Evolutionary conservation across 2,888 invertebrate genomes (phyloP).

Genomic region (Tinea trinotella): DNA sequence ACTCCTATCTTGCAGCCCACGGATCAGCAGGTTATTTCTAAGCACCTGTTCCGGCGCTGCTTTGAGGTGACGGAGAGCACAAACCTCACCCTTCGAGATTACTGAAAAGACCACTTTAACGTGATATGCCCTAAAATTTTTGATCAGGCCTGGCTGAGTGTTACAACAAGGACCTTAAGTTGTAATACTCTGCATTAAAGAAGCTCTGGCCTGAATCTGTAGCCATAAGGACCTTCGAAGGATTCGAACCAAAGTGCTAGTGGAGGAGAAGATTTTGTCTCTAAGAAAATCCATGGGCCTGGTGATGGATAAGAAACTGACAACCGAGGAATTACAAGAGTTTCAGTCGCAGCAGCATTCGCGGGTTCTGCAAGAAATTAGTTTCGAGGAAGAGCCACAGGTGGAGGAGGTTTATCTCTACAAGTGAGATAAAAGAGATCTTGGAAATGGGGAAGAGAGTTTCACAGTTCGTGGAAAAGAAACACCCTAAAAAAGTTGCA

Average conservation of each 20-base stretch:
- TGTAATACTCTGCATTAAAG: neutral
- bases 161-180: conserved; percentile 23
- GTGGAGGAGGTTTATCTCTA: neutral
- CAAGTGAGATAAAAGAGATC: neutral
- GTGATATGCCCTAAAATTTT: conserved; percentile 28
- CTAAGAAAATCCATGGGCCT: conserved; percentile 27
- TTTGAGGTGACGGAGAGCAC: conserved; percentile 29
- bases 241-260: conserved; percentile 18
- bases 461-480: neutral
- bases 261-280: conserved; percentile 25
- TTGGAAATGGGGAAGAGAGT: neutral
- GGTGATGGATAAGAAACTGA: conserved; percentile 23
- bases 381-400: neutral
- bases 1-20: conserved; percentile 30
- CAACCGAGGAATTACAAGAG: neutral
- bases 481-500: neutral
- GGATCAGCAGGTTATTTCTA: conserved; percentile 30
- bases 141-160: conserved; percentile 27
- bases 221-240: neutral
- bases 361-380: neutral
- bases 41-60: conserved; percentile 25
- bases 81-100: conserved; percentile 31
- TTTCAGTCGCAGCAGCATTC: neutral
- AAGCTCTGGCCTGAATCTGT: neutral
- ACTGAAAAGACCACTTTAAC: conserved; percentile 35